phyloP scores from a whole-genome alignment of 2,113 vertebrate genomes.

The Sapayoa aenigma region DNA sequence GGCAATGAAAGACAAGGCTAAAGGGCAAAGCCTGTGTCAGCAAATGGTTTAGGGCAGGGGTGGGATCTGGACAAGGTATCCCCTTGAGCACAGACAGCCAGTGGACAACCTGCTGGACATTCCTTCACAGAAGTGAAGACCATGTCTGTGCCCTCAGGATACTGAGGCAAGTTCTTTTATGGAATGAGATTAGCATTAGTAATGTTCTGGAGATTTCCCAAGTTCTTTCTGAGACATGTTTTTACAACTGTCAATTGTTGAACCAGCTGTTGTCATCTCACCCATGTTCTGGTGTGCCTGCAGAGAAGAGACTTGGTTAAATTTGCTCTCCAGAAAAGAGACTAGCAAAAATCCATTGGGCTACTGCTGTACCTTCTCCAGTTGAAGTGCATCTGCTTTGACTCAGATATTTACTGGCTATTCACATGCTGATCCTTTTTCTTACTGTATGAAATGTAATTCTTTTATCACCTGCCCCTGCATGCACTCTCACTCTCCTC shows the following conservation, averaged over 20 bases:
- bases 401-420: background rate
- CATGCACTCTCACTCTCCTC: background rate
- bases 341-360: background rate
- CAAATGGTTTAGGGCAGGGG: background rate
- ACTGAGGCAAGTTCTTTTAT: background rate
- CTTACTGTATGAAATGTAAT: background rate
- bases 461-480: background rate
- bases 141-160: background rate
- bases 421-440: background rate
- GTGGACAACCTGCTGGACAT: background rate
- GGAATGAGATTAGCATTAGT: background rate
- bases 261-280: background rate
- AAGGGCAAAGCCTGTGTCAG: background rate
- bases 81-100: background rate
- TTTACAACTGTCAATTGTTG: background rate
- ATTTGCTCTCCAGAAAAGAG: background rate
- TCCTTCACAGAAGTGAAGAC: background rate
- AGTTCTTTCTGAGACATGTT: background rate
- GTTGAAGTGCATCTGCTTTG: background rate
- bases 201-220: background rate
- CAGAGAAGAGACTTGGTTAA: background rate
- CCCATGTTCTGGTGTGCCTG: background rate
- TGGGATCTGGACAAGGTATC: background rate
- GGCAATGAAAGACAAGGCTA: background rate
- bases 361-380: background rate